These are phyloP conservation scores for Gila orcuttii DNA, from an alignment of 2,113 vertebrate species.

Conservation along the genomic window DNA sequence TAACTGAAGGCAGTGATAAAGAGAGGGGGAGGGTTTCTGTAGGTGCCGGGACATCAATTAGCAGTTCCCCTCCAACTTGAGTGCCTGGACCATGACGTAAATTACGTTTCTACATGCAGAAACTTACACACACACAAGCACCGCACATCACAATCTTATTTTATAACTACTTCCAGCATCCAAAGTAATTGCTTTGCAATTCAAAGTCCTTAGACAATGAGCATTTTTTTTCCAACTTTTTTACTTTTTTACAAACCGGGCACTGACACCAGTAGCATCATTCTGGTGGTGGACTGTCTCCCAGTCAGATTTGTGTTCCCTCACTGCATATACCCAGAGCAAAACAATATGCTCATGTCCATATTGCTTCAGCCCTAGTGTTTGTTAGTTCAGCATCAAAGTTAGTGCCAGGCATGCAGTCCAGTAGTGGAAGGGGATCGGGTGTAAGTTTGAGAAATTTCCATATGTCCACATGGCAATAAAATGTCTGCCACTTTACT, in stretches of 20 bases:
- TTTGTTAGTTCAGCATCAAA: conserved; percentile 63
- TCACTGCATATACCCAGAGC: conserved; percentile 55
- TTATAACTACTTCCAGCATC: neutral
- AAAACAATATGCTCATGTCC: conserved; percentile 69
- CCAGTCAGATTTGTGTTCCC: neutral
- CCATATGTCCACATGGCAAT: conserved; percentile 78
- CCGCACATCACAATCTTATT: neutral
- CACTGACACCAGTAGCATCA: too few species aligned
- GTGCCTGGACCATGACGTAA: neutral
- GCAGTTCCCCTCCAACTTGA: neutral
- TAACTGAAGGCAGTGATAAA: neutral
- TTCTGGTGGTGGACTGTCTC: neutral
- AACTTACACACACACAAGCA: neutral
- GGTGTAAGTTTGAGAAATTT: conserved; percentile 74
- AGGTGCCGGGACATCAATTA: neutral
- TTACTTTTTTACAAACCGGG: neutral
- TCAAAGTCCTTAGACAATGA: too few species aligned
- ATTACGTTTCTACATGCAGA: neutral
- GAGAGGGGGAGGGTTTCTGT: neutral
- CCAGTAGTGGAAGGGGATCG: conserved; percentile 56
- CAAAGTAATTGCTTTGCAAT: neutral
- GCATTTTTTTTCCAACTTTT: neutral
- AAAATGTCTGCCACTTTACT: conserved; percentile 81
- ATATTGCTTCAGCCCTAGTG: conserved; percentile 69
- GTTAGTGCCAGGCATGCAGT: conserved; percentile 11